Base-by-base conservation (phyloP, 2,888 invertebrate species). In the Eurytoma adleriae region DNA sequence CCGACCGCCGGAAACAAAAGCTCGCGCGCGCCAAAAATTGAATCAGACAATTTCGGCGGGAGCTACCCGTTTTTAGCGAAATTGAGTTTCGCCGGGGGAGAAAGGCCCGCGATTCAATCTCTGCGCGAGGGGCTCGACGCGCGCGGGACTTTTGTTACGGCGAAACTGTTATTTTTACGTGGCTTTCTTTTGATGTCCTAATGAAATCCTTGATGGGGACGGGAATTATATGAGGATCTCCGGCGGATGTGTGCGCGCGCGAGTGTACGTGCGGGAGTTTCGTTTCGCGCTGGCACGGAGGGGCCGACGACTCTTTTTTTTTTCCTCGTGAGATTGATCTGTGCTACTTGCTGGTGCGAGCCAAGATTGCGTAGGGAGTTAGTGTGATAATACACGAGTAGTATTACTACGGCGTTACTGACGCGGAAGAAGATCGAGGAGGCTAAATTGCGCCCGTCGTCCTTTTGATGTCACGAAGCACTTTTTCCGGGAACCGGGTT, bases 1-100 rank as follows among this genome's bases (percentile, higher is more conserved):
- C 24, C 24, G 24, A 24, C 24, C 24, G 64, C 16, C 40, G 67
- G 75, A 80, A 73, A 80, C 77, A 78, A 80, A 69, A 73, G 77
- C 67, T 48, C 70, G 79, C 13, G 71, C 71, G 61, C 67, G 50
- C 59, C 64, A 57, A 79, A 81, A 81, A 81, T 81, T 81, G 81
- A 79, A 81, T 81, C 76, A 57, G 79, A 81, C 81, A 79, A 81
- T 81, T 81, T 76, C 40, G 71, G 74, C 67, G 74, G 71, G 81
- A 75, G 81, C 69, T 79, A 52, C 14, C 56, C 79, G 76, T 82
- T 82, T 82, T 82, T 79, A 82, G 76, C 48, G 79, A 56, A 66
- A 79, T 82, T 77, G 76, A 82, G 76, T 82, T 82, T 40, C 40
- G 40, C 40, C 40, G 61, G 76, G 68, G 69, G 48, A 70, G 72